phyloP scores from a whole-genome alignment of 2,113 vertebrate species.

The Mixornis gularis region DNA sequence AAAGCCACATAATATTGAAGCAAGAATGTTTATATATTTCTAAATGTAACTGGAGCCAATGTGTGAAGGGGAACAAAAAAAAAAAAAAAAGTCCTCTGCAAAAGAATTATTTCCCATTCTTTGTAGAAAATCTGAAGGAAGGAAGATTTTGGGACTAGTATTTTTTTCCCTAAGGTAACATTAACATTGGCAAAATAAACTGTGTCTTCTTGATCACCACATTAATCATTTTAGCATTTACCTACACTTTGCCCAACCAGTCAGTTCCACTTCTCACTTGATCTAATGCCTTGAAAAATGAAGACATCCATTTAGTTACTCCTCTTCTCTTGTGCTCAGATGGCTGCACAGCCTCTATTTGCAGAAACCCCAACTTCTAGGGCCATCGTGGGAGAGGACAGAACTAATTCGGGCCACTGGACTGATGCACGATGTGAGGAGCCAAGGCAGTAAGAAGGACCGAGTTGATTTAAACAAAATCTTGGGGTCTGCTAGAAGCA shows the following conservation, averaged over 20 bases:
- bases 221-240: not conserved
- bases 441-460: not conserved
- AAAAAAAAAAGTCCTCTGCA: not conserved
- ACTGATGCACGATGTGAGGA: rapidly evolving
- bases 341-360: not conserved
- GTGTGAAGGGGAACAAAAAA: not conserved
- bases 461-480: not conserved
- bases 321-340: not conserved
- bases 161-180: not conserved
- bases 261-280: not conserved
- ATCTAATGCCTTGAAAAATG: not conserved
- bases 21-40: not conserved
- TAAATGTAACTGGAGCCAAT: not conserved
- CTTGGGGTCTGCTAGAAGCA: not conserved
- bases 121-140: not conserved
- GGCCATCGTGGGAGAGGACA: rapidly evolving
- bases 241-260: not conserved
- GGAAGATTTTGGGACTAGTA: not conserved
- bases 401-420: not conserved
- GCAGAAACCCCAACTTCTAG: not conserved
- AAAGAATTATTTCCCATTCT: not conserved
- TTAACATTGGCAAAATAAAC: not conserved
- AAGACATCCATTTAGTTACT: not conserved
- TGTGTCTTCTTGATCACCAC: not conserved
- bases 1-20: not conserved